Base-by-base conservation (phyloP, 2,888 invertebrate species). In the Parochlus steinenii region DNA sequence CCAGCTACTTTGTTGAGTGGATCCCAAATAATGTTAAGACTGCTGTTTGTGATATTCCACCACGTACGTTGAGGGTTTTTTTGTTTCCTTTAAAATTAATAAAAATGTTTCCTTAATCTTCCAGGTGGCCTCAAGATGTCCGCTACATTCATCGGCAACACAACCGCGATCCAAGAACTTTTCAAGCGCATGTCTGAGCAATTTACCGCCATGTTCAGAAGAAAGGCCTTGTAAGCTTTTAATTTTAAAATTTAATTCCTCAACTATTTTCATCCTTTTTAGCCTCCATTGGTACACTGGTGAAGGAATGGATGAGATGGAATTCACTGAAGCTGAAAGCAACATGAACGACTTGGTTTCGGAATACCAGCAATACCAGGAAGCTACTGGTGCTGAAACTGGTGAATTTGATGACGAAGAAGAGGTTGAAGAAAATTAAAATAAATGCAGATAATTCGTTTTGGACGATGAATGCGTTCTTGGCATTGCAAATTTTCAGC, bases 231-330 rank as follows among this genome's bases (percentile, higher is more conserved):
- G n/a, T n/a, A n/a, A n/a, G n/a, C n/a, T n/a, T n/a, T n/a, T n/a
- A n/a, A n/a, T n/a, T n/a, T n/a, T n/a, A n/a, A n/a, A n/a, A n/a
- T n/a, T n/a, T n/a, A n/a, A n/a, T n/a, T n/a, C n/a, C n/a, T n/a
- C n/a, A n/a, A n/a, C n/a, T n/a, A n/a, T n/a, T n/a, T n/a, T n/a
- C n/a, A n/a, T n/a, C n/a, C n/a, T n/a, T n/a, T n/a, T n/a, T n/a
- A n/a, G n/a, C n/a, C n/a, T n/a, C n/a, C n/a, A n/a, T n/a, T n/a
- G n/a, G n/a, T n/a, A 6, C 15, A 14, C 10, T 16, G 33, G 59
- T 32, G 90, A 92, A 63, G 92, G 92, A 35, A 92, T 92, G 90
- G 90, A 92, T 60, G 89, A 90, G 63, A 82, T 89, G 83, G 92
- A 92, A 61, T 92, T 93, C 62, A 87, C 83, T 34, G 92, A 93